These are phyloP conservation scores for Thereva unica DNA, from an alignment of 2,888 invertebrate species.

Conservation along the genomic window DNA sequence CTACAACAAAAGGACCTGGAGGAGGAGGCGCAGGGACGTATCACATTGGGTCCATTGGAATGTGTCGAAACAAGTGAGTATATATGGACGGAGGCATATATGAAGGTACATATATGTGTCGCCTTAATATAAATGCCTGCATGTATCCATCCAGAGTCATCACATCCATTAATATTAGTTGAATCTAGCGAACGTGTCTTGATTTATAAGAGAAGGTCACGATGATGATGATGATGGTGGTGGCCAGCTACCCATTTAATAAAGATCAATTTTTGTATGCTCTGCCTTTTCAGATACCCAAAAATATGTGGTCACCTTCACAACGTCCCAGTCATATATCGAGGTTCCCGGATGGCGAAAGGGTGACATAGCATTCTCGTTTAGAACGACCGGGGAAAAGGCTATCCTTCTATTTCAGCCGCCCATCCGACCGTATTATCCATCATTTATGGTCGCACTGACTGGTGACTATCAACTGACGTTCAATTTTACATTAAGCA, in stretches of 20 bases:
- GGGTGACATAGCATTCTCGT: conserved; percentile 90
- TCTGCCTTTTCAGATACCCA: conserved; percentile 71
- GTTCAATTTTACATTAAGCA: conserved; percentile 87
- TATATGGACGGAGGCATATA: neutral
- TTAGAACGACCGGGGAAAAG: conserved; percentile 86
- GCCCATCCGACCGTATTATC: conserved; percentile 84
- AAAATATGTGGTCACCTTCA: conserved; percentile 91
- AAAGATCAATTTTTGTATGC: conserved; percentile 12
- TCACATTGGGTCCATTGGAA: conserved; percentile 87
- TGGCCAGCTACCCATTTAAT: conserved; percentile 7
- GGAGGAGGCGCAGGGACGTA: conserved; percentile 81
- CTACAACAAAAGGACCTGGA: conserved; percentile 82
- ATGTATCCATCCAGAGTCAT: conserved; percentile 18
- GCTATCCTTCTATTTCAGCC: conserved; percentile 90
- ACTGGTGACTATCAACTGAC: conserved; percentile 86
- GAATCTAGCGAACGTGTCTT: conserved; percentile 13
- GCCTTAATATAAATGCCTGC: conserved; percentile 11
- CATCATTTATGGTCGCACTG: conserved; percentile 88
- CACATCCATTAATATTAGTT: conserved; percentile 18
- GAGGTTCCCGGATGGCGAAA: conserved; percentile 93
- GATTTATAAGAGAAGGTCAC: conserved; percentile 13
- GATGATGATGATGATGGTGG: neutral
- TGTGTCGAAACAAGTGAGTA: conserved; percentile 92
- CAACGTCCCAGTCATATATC: conserved; percentile 88
- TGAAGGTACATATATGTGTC: conserved; percentile 12